Percentiles rank a stretch among this genome's conserved stretches.
These are phyloP conservation scores for Conopomorpha cramerella DNA, from an alignment of 1,140 invertebrate species.

Conservation along the genomic window DNA sequence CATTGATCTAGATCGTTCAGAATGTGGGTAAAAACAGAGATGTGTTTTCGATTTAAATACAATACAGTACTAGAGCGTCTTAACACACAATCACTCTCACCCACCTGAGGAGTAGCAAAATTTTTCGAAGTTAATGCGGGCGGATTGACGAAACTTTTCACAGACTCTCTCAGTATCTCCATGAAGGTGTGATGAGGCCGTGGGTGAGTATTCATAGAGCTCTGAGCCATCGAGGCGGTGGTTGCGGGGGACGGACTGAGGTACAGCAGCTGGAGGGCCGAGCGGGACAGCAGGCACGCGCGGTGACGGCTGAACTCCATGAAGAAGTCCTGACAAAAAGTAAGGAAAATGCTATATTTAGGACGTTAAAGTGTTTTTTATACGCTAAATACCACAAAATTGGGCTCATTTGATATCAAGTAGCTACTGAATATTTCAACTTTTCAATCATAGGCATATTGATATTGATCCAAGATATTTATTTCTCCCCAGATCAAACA, in stretches of 20 bases:
- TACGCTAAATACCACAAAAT: no score
- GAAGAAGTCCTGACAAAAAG: slow-evolving; percentile 82
- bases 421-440: no score
- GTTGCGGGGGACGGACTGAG: slow-evolving; percentile 55
- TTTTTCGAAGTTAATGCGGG: slow-evolving; percentile 77
- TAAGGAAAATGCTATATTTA: slow-evolving; percentile 5
- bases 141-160: slow-evolving; percentile 85
- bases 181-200: slow-evolving; percentile 63
- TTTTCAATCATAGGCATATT: no score
- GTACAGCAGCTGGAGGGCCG: slow-evolving; percentile 85
- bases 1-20: no score
- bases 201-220: slow-evolving; percentile 12
- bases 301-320: slow-evolving; percentile 88
- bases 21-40: no score
- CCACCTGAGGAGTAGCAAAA: slow-evolving; percentile 66
- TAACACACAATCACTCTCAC: not conserved
- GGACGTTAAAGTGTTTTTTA: no score
- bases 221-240: slow-evolving; percentile 21
- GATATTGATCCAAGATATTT: no score
- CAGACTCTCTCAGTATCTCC: slow-evolving; percentile 84
- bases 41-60: no score
- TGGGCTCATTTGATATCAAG: no score
- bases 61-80: no score
- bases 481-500: no score
- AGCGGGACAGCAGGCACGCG: slow-evolving; percentile 93